Evolutionary conservation across 2,113 vertebrate species (phyloP), one percentile per base, ranked within the genome.

Genomic region (Catharus bicknelli): DNA sequence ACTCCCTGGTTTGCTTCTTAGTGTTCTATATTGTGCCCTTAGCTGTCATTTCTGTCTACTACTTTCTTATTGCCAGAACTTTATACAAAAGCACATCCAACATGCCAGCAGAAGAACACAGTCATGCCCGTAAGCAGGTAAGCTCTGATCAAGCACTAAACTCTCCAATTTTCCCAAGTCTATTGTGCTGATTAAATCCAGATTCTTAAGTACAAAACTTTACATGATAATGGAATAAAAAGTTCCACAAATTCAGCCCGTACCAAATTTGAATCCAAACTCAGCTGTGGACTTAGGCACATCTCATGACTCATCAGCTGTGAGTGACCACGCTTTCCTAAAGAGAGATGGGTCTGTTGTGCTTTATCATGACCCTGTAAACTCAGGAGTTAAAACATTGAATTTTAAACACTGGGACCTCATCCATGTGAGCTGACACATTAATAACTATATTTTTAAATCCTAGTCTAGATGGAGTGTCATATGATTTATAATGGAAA

Each of bases 11-110:
- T 85, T 98, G 97, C 91, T 98, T 98, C 95, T 94, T 98, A 34
- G 97, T 98, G 68, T 98, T 98, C 93, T 98, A 98, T 63, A 97
- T 98, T 26, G 95, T 98, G 42, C 98, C 98, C 11, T 95, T 98
- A 26, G 95, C 95, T 12, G 96, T 98, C 83, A 98, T 98, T 91
- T 98, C 98, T 61, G 97, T 97, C 86, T 98, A 98, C 90, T 98
- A 98, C 68, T 98, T 97, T 90, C 95, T 98, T 79, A 98, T 98
- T 1, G 98, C 98, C 74, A 98, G 93, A 94, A 97, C 98, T 21
- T 96, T 98, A 57, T 98, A 98, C 58, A 98, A 94, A 96, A 98
- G 98, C 58, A 98, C 98, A 26, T 72, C 93, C 92, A 97, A 97
- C 93, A 98, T 98, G 96, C 98, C 98, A 30, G 98, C 97, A 45